Conservation (phyloP, 2,888 invertebrate genomes). For the Perithous albicinctus region DNA sequence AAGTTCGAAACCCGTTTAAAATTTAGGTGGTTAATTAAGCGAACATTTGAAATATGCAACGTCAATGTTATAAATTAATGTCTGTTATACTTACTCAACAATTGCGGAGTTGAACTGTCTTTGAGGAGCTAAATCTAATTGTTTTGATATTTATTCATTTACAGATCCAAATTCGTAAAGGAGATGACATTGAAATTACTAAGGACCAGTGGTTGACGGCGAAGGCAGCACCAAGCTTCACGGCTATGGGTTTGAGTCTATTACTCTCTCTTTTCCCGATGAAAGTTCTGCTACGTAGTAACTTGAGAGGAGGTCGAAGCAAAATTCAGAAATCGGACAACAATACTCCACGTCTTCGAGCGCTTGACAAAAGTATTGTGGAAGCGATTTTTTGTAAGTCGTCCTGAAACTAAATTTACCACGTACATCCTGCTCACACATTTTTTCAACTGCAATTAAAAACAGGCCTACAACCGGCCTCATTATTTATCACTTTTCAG, state of each 20-base stretch:
- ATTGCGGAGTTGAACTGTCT: neutral
- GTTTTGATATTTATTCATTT: no score
- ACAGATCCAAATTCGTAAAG: constrained; percentile 18
- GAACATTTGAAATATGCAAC: neutral
- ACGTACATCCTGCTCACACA: neutral
- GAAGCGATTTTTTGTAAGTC: neutral
- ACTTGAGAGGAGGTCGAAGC: no score
- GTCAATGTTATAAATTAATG: no score
- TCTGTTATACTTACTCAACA: neutral
- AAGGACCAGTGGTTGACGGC: constrained; percentile 7
- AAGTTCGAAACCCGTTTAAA: neutral
- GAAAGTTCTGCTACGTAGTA: no score
- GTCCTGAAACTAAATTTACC: neutral
- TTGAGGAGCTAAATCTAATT: neutral
- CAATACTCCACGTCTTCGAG: neutral
- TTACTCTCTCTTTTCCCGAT: constrained; percentile 32
- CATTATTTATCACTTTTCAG: neutral
- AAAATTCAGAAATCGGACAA: neutral
- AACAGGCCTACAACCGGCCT: neutral
- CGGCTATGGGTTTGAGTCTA: constrained; percentile 18
- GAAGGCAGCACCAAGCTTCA: constrained; percentile 1
- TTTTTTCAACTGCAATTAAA: neutral
- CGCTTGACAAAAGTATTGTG: neutral
- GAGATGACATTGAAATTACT: neutral
- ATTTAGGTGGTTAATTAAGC: no score